phyloP scores from a whole-genome alignment of 35 echinoderm and acorn worm genomes.

The Heliocidaris erythrogramma region DNA sequence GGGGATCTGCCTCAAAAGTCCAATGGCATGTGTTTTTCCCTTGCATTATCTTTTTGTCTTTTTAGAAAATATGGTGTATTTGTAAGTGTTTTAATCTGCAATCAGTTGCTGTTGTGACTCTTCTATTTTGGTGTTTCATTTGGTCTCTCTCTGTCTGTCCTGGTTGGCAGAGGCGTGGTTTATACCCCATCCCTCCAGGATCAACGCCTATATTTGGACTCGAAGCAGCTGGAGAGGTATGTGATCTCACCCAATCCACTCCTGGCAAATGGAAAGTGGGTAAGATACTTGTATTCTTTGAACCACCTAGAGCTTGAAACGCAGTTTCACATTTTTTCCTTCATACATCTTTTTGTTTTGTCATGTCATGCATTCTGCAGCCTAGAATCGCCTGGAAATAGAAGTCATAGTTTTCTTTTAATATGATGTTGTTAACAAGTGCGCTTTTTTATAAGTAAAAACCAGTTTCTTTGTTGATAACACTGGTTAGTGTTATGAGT shows the following conservation, averaged over 20 bases:
- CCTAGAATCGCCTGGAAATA: too few species aligned
- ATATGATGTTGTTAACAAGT: neutral
- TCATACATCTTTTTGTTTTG: neutral
- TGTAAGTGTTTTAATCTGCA: too few species aligned
- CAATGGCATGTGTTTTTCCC: too few species aligned
- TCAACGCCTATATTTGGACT: conserved; percentile 58
- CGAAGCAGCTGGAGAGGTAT: conserved; percentile 59
- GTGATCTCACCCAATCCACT: conserved; percentile 27
- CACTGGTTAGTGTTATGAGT: too few species aligned
- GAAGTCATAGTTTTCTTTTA: neutral
- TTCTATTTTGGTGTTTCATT: neutral
- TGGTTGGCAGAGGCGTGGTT: conserved; percentile 40
- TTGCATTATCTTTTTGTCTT: too few species aligned
- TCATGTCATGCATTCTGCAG: neutral
- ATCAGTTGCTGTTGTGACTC: neutral
- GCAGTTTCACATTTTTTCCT: neutral
- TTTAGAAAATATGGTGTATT: too few species aligned
- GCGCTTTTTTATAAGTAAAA: neutral
- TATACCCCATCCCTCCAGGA: conserved; percentile 51
- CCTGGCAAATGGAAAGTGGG: conserved; percentile 54
- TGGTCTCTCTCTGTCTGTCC: neutral
- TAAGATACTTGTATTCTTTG: neutral
- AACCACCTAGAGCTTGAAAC: neutral
- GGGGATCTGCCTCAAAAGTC: too few species aligned
- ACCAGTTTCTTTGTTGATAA: neutral